Evolutionary conservation across 2,888 invertebrate genomes (phyloP), one percentile per base, ranked within the genome.

Genomic region (Hetaerina titia): DNA sequence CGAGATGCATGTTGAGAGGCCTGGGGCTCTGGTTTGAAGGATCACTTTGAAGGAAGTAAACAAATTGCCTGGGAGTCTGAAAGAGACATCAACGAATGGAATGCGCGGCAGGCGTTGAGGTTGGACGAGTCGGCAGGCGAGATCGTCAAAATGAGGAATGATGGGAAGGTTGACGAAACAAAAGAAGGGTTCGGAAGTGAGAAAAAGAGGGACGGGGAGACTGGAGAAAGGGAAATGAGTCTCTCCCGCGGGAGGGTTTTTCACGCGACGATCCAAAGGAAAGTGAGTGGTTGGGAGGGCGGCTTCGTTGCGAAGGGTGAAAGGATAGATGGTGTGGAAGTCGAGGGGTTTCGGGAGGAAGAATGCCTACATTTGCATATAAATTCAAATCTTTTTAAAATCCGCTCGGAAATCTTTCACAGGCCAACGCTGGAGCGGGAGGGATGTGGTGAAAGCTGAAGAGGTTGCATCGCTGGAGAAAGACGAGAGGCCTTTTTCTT

Each of bases 301-400:
- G 11, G 57, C 58, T 56, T 19, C n/a, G 56, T 56, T 13, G n/a
- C 89, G n/a, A 57, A 22, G 89, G 57, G 13, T n/a, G n/a, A 69
- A 69, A 58, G 89, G 57, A 56, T 57, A 89, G 89, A 89, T 56
- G 89, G 89, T 13, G 89, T 56, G 56, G 88, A 57, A 45, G 88
- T 56, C 6, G 58, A n/a, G 58, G 58, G 15, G 56, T 22, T 57
- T 89, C 13, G 57, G 56, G 89, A 57, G 45, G 58, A 22, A 64
- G 45, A 64, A n/a, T 56, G 57, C 69, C 74, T 57, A 57, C 56
- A 92, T 92, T 69, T 92, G 92, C 92, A 92, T 92, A 92, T 92
- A 92, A 92, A 92, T 92, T 92, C 92, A 74, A 74, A 92, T 92
- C 74, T 92, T 92, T 81, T 92, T 74, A n/a, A 92, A 92, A 92